These are phyloP conservation scores for Phalloptychus januarius DNA, from an alignment of 2,797 vertebrate species.

Conservation along the genomic window DNA sequence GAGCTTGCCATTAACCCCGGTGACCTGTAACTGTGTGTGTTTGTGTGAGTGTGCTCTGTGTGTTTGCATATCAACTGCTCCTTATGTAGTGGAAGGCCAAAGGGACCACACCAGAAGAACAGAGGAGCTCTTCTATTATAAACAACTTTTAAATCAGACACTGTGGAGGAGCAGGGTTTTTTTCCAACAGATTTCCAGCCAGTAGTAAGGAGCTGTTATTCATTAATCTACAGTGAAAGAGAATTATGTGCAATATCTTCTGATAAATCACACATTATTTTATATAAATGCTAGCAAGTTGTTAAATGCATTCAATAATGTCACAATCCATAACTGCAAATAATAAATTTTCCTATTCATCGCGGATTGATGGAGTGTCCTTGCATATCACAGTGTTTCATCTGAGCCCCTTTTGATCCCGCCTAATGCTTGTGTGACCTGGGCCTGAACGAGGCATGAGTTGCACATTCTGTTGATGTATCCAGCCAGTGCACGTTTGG, in stretches of 20 bases:
- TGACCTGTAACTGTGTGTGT: conserved; percentile 67
- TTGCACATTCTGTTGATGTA: conserved; percentile 58
- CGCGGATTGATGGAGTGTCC: background rate
- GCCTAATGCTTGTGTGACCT: conserved; percentile 18
- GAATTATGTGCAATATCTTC: background rate
- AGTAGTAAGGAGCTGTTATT: conserved; percentile 39
- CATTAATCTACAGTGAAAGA: conserved; percentile 24
- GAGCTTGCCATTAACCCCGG: conserved; percentile 57
- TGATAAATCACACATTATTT: conserved; percentile 21
- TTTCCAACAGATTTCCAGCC: conserved; percentile 44
- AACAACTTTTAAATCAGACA: conserved; percentile 65
- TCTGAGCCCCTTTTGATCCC: conserved; percentile 4
- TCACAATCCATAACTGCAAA: conserved; percentile 9
- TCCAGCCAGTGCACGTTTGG: conserved; percentile 70
- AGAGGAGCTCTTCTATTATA: conserved; percentile 62
- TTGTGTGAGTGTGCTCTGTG: conserved; percentile 45
- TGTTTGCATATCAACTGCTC: conserved; percentile 62
- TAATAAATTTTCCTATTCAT: conserved; percentile 19
- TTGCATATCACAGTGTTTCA: conserved; percentile 5
- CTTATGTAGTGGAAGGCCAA: conserved; percentile 54
- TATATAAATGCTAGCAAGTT: conserved; percentile 25
- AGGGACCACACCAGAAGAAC: conserved; percentile 74
- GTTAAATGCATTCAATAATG: conserved; percentile 27
- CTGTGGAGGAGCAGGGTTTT: conserved; percentile 44
- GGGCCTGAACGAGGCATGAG: conserved; percentile 29